Percentiles rank a stretch among this genome's conserved stretches.
Evolutionary conservation across 2,113 vertebrate species (phyloP).

Genomic region (Brachypodius melanocephalos): DNA sequence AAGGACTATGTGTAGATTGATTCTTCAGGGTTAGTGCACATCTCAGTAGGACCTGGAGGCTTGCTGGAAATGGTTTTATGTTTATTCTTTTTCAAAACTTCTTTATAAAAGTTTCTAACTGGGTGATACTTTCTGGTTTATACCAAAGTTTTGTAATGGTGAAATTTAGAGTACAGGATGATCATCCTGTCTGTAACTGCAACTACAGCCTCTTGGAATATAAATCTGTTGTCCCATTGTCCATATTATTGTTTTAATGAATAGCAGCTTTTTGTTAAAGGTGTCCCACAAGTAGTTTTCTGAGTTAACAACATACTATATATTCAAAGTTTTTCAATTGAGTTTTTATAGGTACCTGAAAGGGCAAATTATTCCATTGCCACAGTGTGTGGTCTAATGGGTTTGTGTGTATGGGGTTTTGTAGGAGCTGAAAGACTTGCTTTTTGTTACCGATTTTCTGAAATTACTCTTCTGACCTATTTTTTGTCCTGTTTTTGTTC

Average conservation of each 20-base stretch:
- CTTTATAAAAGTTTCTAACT: conserved; percentile 1
- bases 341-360: neutral
- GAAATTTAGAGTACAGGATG: neutral
- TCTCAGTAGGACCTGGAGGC: neutral
- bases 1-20: neutral
- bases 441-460: neutral
- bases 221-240: neutral
- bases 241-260: neutral
- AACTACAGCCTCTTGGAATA: neutral
- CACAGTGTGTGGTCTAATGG: neutral
- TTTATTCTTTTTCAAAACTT: neutral
- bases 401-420: neutral
- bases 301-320: neutral
- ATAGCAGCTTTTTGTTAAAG: neutral
- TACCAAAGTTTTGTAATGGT: neutral
- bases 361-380: neutral
- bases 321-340: neutral
- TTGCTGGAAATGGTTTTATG: neutral
- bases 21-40: neutral
- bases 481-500: neutral
- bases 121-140: neutral
- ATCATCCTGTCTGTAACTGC: neutral
- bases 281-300: neutral
- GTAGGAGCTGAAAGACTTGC: neutral
- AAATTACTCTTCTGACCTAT: neutral